These are phyloP conservation scores for Schrankia costaestrigalis DNA, from an alignment of 2,888 invertebrate genomes.

Conservation along the genomic window DNA sequence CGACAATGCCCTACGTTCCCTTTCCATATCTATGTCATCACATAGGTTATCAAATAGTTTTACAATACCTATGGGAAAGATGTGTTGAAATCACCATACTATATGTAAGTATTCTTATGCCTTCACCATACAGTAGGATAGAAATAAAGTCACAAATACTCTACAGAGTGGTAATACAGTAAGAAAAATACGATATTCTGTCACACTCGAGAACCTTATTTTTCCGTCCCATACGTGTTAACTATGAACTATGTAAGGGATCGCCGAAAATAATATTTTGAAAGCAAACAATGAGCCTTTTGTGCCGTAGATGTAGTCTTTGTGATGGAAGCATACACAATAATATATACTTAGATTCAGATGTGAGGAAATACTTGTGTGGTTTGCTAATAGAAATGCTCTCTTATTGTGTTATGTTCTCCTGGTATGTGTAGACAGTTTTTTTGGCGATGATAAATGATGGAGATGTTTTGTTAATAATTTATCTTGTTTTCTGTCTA, in stretches of 20 bases:
- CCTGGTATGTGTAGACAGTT: too few species aligned
- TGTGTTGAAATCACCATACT: too few species aligned
- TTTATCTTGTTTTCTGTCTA: too few species aligned
- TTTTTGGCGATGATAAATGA: too few species aligned
- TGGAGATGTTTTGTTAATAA: too few species aligned
- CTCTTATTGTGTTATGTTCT: conserved; percentile 11
- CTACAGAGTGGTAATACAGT: conserved; percentile 5
- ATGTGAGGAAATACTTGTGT: conserved; percentile 17
- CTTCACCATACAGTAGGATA: too few species aligned
- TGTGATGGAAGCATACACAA: conserved; percentile 14
- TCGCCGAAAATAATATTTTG: conserved; percentile 39
- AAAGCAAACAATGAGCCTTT: conserved; percentile 35
- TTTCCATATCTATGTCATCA: too few species aligned
- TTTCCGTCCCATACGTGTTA: conserved; percentile 21
- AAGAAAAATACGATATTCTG: conserved; percentile 15
- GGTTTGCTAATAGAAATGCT: conserved; percentile 13
- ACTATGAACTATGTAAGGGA: conserved; percentile 30
- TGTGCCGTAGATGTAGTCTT: conserved; percentile 26
- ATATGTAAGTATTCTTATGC: too few species aligned
- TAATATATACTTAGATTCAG: conserved; percentile 6
- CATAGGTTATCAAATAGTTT: too few species aligned
- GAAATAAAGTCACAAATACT: too few species aligned
- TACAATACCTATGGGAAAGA: too few species aligned
- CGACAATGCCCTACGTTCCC: too few species aligned
- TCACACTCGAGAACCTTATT: conserved; percentile 19